Percentiles rank a stretch among this genome's conserved stretches.
Conservation (phyloP, 2,888 invertebrate species). For the Caenorhabditis panamensis region DNA sequence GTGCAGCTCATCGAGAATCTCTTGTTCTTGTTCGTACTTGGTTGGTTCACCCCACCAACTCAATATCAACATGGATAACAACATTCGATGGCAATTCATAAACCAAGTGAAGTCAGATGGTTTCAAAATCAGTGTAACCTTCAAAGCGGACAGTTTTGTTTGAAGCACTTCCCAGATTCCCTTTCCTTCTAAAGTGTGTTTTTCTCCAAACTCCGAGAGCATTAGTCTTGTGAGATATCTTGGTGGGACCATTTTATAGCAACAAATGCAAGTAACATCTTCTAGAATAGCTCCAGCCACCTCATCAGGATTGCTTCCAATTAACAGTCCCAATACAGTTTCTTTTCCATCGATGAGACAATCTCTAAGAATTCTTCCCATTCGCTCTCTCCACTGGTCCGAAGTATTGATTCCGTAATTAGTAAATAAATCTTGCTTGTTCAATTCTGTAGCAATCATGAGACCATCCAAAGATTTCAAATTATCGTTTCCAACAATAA, state of each 20-base stretch:
- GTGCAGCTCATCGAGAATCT: constrained; percentile 33
- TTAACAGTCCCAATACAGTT: constrained; percentile 18
- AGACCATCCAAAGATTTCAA: constrained; percentile 25
- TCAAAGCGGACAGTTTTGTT: constrained; percentile 28
- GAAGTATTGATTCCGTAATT: constrained; percentile 27
- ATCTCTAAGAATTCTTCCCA: constrained; percentile 32
- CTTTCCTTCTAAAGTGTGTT: constrained; percentile 62
- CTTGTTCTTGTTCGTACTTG: constrained; percentile 41
- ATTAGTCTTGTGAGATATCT: constrained; percentile 51
- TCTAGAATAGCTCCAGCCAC: constrained; percentile 8
- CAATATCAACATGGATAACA: constrained; percentile 35
- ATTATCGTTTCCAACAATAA: constrained; percentile 41
- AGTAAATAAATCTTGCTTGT: constrained; percentile 25
- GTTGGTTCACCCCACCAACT: constrained; percentile 46
- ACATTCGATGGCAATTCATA: constrained; percentile 35
- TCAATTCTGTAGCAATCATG: constrained; percentile 36
- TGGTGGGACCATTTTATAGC: constrained; percentile 40
- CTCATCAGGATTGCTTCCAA: background rate
- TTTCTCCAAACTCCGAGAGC: constrained; percentile 62
- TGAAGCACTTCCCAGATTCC: constrained; percentile 56
- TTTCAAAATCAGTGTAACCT: constrained; percentile 23
- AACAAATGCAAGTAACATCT: constrained; percentile 43
- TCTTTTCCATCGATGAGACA: constrained; percentile 55
- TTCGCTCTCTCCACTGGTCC: constrained; percentile 43
- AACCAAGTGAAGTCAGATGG: constrained; percentile 57